phyloP scores from a whole-genome alignment of 2,888 invertebrate species.

The Ommatoiulus sabulosus region DNA sequence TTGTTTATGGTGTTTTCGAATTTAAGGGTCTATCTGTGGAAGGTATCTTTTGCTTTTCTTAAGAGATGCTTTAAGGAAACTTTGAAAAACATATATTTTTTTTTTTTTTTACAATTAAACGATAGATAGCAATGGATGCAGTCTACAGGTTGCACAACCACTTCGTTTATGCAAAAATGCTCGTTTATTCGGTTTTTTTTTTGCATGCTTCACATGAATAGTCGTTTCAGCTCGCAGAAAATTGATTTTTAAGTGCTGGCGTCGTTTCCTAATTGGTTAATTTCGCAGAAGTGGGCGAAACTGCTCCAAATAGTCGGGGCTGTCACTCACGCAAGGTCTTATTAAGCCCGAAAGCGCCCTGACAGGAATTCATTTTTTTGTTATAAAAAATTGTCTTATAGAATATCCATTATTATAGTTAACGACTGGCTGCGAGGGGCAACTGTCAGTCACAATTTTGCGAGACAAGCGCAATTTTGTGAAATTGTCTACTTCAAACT shows the following conservation, averaged over 20 bases:
- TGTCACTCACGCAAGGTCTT: not conserved
- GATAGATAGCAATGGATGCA: too few species aligned
- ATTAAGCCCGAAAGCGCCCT: not conserved
- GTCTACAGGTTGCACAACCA: not conserved
- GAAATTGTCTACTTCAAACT: not conserved
- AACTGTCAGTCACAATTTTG: not conserved
- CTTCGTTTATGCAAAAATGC: not conserved
- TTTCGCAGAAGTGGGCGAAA: not conserved
- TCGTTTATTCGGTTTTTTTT: not conserved
- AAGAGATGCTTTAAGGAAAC: too few species aligned
- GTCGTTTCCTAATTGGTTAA: not conserved
- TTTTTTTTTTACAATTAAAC: too few species aligned
- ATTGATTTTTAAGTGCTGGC: slow-evolving; percentile 20
- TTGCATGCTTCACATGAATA: not conserved
- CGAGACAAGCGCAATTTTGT: not conserved
- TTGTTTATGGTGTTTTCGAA: too few species aligned
- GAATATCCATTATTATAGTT: not conserved
- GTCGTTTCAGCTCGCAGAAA: not conserved
- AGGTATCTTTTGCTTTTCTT: too few species aligned
- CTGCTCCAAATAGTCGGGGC: not conserved
- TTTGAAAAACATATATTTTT: too few species aligned
- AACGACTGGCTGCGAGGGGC: not conserved
- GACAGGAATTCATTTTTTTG: not conserved
- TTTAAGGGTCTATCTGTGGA: too few species aligned
- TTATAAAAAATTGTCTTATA: not conserved